Evolutionary conservation across 2,888 invertebrate species (phyloP).

Genomic region (Paralinhomoeus sp.): DNA sequence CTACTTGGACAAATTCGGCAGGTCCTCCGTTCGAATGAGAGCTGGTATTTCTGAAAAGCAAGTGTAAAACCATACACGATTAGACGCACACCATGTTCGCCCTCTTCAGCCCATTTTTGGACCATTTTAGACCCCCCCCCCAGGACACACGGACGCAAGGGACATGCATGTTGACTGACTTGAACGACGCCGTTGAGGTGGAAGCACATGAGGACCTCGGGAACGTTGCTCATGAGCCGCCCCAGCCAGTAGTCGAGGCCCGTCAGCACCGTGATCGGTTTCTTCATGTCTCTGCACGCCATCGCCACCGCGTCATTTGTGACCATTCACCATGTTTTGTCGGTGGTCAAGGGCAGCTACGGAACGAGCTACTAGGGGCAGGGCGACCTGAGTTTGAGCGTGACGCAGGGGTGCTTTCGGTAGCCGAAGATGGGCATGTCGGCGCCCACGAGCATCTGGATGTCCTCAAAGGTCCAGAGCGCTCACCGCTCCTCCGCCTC

Average conservation of each 20-base stretch:
- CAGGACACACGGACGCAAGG: no score
- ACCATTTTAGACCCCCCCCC: no score
- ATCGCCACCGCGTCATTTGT: no score
- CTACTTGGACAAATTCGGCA: conserved; percentile 60
- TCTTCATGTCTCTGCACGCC: conserved; percentile 47
- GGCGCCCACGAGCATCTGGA: conserved; percentile 77
- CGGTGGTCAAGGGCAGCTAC: not conserved
- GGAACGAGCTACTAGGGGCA: no score
- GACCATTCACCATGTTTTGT: no score
- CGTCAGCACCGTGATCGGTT: conserved; percentile 75
- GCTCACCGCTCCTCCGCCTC: conserved; percentile 44
- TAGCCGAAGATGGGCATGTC: conserved; percentile 88
- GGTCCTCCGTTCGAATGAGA: conserved; percentile 73
- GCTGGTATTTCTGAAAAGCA: conserved; percentile 50
- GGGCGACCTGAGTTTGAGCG: conserved; percentile 52
- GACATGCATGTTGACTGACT: conserved; percentile 14
- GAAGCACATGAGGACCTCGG: conserved; percentile 84
- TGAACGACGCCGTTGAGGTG: conserved; percentile 42
- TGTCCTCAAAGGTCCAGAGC: conserved; percentile 82
- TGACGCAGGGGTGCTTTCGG: conserved; percentile 68
- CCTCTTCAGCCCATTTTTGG: no score
- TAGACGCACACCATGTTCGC: no score
- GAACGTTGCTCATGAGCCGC: conserved; percentile 88
- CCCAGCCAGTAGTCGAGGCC: conserved; percentile 84
- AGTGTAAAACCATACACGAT: no score